Percentiles rank a stretch among this genome's conserved stretches.
These are phyloP conservation scores for Hemibagrus wyckioides DNA, from an alignment of 2,113 vertebrate genomes.

Conservation along the genomic window DNA sequence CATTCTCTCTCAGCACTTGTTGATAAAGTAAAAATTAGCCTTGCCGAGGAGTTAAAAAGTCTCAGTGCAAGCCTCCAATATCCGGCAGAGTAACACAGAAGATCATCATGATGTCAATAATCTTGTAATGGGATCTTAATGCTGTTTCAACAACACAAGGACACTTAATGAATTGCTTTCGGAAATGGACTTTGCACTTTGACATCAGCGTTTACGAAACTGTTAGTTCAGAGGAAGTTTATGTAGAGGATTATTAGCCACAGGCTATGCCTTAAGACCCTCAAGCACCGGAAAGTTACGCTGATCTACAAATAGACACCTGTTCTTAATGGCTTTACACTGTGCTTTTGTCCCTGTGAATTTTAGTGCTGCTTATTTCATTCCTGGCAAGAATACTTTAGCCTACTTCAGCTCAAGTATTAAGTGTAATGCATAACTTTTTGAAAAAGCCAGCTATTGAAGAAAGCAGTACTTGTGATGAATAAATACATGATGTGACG, in stretches of 20 bases:
- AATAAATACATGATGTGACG: background rate
- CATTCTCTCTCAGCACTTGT: conserved; percentile 14
- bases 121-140: conserved; percentile 39
- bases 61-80: conserved; percentile 2
- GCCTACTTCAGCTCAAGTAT: background rate
- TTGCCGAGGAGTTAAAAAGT: conserved; percentile 51
- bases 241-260: conserved; percentile 12
- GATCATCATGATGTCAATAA: conserved; percentile 19
- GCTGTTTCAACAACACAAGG: conserved; percentile 37
- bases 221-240: background rate
- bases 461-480: background rate
- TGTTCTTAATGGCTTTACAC: background rate
- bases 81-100: conserved; percentile 17
- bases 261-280: background rate
- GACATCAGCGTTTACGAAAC: conserved; percentile 14
- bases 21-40: conserved; percentile 41
- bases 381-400: background rate
- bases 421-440: background rate
- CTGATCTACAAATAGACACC: background rate
- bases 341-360: background rate
- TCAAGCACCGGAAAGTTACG: background rate
- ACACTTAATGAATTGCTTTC: conserved; percentile 34
- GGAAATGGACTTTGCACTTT: conserved; percentile 49
- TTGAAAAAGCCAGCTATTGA: background rate
- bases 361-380: background rate